phyloP scores from a whole-genome alignment of 2,113 vertebrate species.

The Rhegmatorhina hoffmannsi region DNA sequence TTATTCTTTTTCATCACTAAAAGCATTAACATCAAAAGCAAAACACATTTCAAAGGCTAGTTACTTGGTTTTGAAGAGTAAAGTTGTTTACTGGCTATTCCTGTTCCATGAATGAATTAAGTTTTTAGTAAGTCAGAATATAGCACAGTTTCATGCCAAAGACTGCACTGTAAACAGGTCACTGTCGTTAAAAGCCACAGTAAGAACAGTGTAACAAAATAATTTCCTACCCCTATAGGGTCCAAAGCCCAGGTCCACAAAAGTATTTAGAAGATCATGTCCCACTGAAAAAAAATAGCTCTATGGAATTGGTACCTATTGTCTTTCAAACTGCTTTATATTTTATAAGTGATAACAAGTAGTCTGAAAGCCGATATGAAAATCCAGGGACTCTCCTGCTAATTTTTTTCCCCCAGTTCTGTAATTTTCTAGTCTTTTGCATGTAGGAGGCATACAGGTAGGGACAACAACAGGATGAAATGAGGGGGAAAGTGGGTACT shows the following conservation, averaged over 20 bases:
- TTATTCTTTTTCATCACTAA: background rate
- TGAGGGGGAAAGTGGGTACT: rapidly evolving
- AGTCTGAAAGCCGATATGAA: background rate
- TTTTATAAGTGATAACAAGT: background rate
- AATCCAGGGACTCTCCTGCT: background rate
- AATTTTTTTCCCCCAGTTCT: background rate
- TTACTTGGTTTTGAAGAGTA: background rate
- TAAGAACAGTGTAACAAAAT: background rate
- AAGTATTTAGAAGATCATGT: background rate
- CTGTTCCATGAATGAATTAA: background rate
- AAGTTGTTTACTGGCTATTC: background rate
- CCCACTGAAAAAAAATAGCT: background rate
- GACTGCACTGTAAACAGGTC: background rate
- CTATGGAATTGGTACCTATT: background rate
- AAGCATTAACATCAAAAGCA: background rate
- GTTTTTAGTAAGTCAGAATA: background rate
- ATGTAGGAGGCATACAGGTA: background rate
- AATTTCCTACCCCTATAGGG: background rate
- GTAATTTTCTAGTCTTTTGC: background rate
- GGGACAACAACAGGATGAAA: background rate
- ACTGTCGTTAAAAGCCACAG: background rate
- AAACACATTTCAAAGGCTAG: background rate
- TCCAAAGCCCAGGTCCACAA: background rate
- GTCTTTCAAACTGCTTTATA: background rate
- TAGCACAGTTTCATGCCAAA: background rate